Evolutionary conservation across 1,140 invertebrate species (phyloP), one percentile per base, ranked within the genome.

Genomic region (Orchestia grillus): DNA sequence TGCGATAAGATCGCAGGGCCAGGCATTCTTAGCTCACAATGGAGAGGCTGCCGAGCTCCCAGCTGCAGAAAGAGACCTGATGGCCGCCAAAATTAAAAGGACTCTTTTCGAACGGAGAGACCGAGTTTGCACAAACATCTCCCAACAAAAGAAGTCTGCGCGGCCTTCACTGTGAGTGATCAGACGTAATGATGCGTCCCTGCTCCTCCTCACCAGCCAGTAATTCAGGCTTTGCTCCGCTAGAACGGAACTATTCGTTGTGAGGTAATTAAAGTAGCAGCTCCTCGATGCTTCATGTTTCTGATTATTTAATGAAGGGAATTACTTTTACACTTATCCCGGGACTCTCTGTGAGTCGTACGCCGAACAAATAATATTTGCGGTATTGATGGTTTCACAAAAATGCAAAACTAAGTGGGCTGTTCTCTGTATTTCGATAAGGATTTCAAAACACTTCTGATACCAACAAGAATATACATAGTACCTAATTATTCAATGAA

Each of bases 1-100:
- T n/a, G 92, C 92, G 92, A 94, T 94, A 94, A 11, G 6, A 94
- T 94, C 92, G 92, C 43, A 6, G 44, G 44, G 88, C 88, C 88
- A 4, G 43, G 88, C 88, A 42, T 90, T 90, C 88, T 90, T 90
- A 42, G 88, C 4, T 4, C 88, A 90, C 88, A 90, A 90, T 19
- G 88, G 41, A 90, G 43, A 3, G 88, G 6, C n/a, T 43, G 15
- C 15, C 62, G 62, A 77, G 62, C 62, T 15, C 36, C 28, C 11
- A 28, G 88, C 41, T 90, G 43, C 88, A 90, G 88, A 90, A 77
- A 87, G 87, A 87, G 87, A 87, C 87, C 87, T 41, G 87, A 87
- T 53, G 47, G 47, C 47, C 19, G 47, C 47, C 6, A 53, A 53
- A 77, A 77, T 77, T 77, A 77, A 77, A 77, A 77, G 62, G 62